Conservation (phyloP, 2,113 vertebrate genomes). For the Thryonomys swinderianus region DNA sequence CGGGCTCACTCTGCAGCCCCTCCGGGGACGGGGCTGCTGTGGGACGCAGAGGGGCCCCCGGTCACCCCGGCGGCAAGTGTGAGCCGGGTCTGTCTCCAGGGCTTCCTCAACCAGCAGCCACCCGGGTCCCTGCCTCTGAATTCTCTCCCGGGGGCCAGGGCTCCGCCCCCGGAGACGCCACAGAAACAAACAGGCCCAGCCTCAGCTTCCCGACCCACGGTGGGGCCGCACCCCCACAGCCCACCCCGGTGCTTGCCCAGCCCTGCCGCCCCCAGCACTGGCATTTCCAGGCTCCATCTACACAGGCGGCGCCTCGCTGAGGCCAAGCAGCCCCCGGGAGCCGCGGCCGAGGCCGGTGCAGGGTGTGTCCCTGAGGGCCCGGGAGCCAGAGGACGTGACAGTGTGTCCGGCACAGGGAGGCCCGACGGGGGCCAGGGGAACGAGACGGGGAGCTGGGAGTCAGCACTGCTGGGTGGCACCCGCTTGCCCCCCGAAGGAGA, state of each 20-base stretch:
- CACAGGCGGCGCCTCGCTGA: fast-evolving
- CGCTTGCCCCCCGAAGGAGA: neutral
- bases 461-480: neutral
- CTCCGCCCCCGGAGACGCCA: neutral
- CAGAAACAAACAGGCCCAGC: neutral
- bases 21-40: neutral
- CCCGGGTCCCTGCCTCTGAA: neutral
- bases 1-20: too few relatives aligned
- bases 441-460: too few relatives aligned
- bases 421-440: neutral
- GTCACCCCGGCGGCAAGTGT: fast-evolving
- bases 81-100: neutral
- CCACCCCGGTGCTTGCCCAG: fast-evolving
- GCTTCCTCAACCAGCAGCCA: neutral
- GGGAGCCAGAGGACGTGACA: neutral
- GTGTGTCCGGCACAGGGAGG: fast-evolving
- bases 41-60: fast-evolving
- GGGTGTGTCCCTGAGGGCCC: neutral
- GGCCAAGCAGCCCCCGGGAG: neutral
- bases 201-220: fast-evolving
- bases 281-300: neutral
- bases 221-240: neutral
- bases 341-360: neutral
- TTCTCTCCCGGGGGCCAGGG: neutral
- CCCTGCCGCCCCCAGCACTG: neutral